These are phyloP conservation scores for human DNA, from an alignment of 2,113 vertebrate genomes.

Conservation along the genomic window GRCh38 chrX:65513001-65513500, in stretches of 20 bases:
- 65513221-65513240: not conserved
- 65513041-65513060: constrained; percentile 8
- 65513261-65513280: not conserved
- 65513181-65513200: not conserved
- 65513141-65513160: not conserved
- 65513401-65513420: constrained; percentile 15
- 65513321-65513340: not conserved
- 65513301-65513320: not conserved
- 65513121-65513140: constrained; percentile 55
- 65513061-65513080: not conserved
- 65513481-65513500: constrained; percentile 32
- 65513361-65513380: not conserved
- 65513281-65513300: not conserved
- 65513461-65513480: constrained; percentile 38
- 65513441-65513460: constrained; percentile 51
- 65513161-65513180: not conserved
- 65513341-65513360: not conserved
- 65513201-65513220: not conserved
- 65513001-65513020: constrained; percentile 36
- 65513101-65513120: constrained; percentile 11
- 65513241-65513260: constrained; percentile 37
- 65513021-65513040: not conserved
- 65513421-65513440: constrained; percentile 40
- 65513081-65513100: not conserved
- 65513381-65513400: not conserved